A percentile compares a stretch with the other conserved stretches of the same genome.
These are phyloP conservation scores for Drosophila neocordata DNA, from an alignment of 1,140 invertebrate genomes.

Conservation along the genomic window DNA sequence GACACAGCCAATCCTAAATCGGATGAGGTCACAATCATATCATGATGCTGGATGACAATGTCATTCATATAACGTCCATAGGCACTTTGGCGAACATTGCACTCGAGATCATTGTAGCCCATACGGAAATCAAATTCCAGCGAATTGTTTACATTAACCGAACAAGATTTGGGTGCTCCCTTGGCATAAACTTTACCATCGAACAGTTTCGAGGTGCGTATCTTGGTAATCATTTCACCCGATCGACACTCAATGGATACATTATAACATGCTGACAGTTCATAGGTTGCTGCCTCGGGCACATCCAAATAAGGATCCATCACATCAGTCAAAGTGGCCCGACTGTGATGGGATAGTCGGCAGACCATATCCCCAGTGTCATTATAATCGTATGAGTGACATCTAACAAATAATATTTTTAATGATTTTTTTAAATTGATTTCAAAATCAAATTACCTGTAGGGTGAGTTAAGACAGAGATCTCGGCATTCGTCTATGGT, in stretches of 20 bases:
- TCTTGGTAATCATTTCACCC: constrained; percentile 95
- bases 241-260: constrained; percentile 95
- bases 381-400: constrained; percentile 96
- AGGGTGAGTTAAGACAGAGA: constrained; percentile 93
- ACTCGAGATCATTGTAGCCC: constrained; percentile 95
- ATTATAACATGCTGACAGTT: constrained; percentile 96
- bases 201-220: constrained; percentile 95
- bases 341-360: constrained; percentile 94
- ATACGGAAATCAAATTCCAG: constrained; percentile 94
- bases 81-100: constrained; percentile 93
- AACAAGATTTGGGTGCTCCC: constrained; percentile 95
- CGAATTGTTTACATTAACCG: constrained; percentile 92
- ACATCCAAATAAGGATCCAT: constrained; percentile 95
- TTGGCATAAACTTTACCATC: constrained; percentile 97
- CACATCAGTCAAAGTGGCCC: constrained; percentile 93
- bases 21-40: constrained; percentile 96
- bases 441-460: constrained; percentile 83
- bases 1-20: constrained; percentile 96
- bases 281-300: constrained; percentile 94
- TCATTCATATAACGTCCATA: constrained; percentile 93
- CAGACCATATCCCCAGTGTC: constrained; percentile 96
- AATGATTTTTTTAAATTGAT: neutral
- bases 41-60: constrained; percentile 96
- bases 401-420: constrained; percentile 83
- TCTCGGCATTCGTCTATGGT: constrained; percentile 93